phyloP scores from a whole-genome alignment of 2,888 invertebrate species.

The Vannuccia rotundouncinata region DNA sequence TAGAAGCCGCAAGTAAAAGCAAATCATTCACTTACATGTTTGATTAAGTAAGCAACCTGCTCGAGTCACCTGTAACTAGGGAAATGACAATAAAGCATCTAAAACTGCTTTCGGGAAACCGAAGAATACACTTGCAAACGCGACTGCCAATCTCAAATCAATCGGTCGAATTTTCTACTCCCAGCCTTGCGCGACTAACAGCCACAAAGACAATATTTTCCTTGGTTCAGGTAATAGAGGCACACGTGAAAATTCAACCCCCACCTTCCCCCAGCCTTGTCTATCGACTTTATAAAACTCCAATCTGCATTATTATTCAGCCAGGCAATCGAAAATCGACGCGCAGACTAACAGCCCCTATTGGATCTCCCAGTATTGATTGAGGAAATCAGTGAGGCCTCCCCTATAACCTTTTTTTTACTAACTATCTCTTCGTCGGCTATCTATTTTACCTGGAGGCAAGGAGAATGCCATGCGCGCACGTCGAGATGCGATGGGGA shows the following conservation, averaged over 20 bases:
- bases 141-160: conserved; percentile 22
- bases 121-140: not conserved
- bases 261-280: not conserved
- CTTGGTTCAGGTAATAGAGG: conserved; percentile 16
- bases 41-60: not conserved
- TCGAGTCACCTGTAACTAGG: not conserved
- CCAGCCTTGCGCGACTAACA: conserved; percentile 18
- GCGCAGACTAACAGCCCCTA: not conserved
- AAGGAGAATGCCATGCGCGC: conserved; percentile 5
- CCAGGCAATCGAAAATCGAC: conserved; percentile 19
- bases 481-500: not conserved
- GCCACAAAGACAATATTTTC: conserved; percentile 26
- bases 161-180: conserved; percentile 23
- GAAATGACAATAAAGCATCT: not conserved
- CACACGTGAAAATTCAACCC: conserved; percentile 12
- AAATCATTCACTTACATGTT: not conserved
- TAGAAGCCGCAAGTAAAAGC: not conserved
- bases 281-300: conserved; percentile 7
- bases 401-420: not conserved
- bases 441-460: not conserved
- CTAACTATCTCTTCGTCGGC: not conserved
- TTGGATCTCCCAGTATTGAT: conserved; percentile 11
- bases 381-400: conserved; percentile 15
- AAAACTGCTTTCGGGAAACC: conserved; percentile 7
- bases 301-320: conserved; percentile 22